These are phyloP conservation scores for Alethe castanea DNA, from an alignment of 2,113 vertebrate genomes.

Conservation along the genomic window DNA sequence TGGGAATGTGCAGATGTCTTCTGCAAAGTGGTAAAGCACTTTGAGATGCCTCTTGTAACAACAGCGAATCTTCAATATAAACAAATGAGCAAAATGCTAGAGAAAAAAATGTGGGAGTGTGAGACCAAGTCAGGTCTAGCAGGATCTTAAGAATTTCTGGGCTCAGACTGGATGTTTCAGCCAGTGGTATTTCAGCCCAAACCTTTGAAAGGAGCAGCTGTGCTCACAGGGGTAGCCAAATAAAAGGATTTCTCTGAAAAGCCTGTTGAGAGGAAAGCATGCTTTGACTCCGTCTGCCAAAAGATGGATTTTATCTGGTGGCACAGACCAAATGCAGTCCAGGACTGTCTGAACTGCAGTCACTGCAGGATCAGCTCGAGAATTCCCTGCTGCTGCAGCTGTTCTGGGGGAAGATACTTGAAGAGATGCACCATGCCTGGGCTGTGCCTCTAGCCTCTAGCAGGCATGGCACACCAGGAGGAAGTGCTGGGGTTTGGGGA, in stretches of 20 bases:
- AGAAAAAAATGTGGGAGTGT: neutral
- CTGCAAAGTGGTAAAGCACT: neutral
- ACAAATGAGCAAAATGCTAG: neutral
- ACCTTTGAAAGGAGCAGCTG: neutral
- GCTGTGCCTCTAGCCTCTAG: neutral
- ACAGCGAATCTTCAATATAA: neutral
- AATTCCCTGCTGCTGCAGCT: neutral
- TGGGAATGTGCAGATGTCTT: neutral
- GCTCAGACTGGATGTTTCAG: neutral
- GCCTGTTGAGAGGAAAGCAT: neutral
- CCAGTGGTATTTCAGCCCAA: neutral
- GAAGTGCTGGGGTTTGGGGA: slow-evolving; percentile 22
- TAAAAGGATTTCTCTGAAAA: neutral
- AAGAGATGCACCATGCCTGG: neutral
- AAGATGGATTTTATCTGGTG: neutral
- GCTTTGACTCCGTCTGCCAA: neutral
- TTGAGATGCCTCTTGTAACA: neutral
- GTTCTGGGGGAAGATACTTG: neutral
- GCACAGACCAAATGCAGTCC: neutral
- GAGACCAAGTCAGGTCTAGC: neutral
- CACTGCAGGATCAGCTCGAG: accelerated
- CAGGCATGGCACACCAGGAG: neutral
- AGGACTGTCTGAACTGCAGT: neutral
- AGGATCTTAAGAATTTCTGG: neutral
- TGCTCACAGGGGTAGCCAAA: neutral